phyloP scores from a whole-genome alignment of 2,888 invertebrate genomes.

The Myopa tessellatipennis region DNA sequence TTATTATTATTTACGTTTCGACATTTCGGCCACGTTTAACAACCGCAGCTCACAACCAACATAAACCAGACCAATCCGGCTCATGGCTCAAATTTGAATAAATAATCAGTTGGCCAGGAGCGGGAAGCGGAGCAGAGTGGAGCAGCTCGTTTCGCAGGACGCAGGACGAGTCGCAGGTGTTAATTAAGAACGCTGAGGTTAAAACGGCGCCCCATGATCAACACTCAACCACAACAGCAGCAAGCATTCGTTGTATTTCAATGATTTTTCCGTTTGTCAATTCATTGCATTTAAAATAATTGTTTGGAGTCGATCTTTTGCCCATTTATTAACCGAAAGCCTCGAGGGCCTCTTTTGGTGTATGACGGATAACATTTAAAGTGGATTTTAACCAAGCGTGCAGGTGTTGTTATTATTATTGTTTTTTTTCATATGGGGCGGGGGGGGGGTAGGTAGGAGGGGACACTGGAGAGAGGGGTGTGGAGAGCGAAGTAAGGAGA shows the following conservation, averaged over 20 bases:
- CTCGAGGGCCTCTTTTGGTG: too few relatives aligned
- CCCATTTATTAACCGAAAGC: too few relatives aligned
- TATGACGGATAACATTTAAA: too few relatives aligned
- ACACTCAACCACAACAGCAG: too few relatives aligned
- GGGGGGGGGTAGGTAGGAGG: neutral
- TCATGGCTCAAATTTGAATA: neutral
- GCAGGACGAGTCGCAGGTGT: neutral
- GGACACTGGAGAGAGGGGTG: too few relatives aligned
- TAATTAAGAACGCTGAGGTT: neutral
- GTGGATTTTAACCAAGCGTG: neutral
- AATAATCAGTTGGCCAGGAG: constrained; percentile 25
- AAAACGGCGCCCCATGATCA: neutral
- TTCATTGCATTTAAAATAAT: too few relatives aligned
- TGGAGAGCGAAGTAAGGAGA: neutral
- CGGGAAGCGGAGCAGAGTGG: neutral
- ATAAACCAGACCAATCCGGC: neutral
- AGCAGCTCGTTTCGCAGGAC: neutral
- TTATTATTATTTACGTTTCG: constrained; percentile 17
- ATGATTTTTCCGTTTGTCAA: neutral
- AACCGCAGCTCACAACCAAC: neutral
- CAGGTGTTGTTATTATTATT: too few relatives aligned
- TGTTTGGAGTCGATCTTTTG: too few relatives aligned
- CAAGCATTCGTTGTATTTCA: neutral
- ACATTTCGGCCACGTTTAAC: constrained; percentile 1
- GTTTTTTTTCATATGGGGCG: neutral